A percentile compares a stretch with the other conserved stretches of the same genome.
Conservation (phyloP, 2,113 vertebrate genomes). For the Limnothrissa miodon region DNA sequence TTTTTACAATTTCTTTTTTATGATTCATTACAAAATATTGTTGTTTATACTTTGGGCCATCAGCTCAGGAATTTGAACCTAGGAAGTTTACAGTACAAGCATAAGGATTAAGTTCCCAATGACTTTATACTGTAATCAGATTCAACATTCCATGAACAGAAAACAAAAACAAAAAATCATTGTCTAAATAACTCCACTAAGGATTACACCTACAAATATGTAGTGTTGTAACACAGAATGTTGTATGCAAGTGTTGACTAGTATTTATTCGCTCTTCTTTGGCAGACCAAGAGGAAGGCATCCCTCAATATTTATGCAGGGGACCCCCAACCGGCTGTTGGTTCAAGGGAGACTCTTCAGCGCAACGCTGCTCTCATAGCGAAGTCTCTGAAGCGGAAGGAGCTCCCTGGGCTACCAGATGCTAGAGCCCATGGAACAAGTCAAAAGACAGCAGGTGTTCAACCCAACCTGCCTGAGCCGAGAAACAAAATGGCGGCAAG, state of each 20-base stretch:
- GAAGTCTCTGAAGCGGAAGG: not conserved
- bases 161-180: too few species aligned
- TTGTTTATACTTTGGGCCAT: too few species aligned
- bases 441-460: not conserved
- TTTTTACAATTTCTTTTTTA: too few species aligned
- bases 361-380: slow-evolving; percentile 11
- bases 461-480: not conserved
- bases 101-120: too few species aligned
- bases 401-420: not conserved
- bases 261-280: not conserved
- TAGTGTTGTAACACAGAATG: not conserved
- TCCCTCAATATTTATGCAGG: slow-evolving; percentile 5
- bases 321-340: not conserved
- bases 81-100: too few species aligned
- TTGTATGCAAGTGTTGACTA: not conserved
- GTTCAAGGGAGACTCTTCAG: not conserved
- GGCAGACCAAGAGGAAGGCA: slow-evolving; percentile 22
- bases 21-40: too few species aligned
- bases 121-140: too few species aligned
- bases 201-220: not conserved
- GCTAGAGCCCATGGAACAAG: not conserved
- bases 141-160: too few species aligned
- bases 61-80: too few species aligned
- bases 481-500: slow-evolving; percentile 11
- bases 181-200: not conserved